Percentiles rank a stretch among this genome's conserved stretches.
These are phyloP conservation scores for Drosophila dunni DNA, from an alignment of 1,140 invertebrate species.

Conservation along the genomic window DNA sequence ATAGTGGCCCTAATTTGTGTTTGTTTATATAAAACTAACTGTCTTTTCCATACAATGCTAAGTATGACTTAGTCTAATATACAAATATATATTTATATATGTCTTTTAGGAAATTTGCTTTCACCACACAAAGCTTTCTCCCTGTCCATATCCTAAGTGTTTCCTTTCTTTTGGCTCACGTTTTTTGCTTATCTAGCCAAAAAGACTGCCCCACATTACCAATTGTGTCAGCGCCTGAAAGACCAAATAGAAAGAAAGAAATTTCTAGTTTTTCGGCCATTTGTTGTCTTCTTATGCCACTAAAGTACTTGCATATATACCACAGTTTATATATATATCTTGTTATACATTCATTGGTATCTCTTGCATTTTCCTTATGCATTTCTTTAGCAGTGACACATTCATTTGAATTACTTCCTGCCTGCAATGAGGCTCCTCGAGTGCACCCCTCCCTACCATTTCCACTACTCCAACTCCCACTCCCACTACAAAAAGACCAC, in stretches of 20 bases:
- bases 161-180: conserved; percentile 13
- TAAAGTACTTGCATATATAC: conserved; percentile 15
- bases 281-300: conserved; percentile 26
- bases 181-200: conserved; percentile 30
- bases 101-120: conserved; percentile 13
- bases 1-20: too few relatives aligned
- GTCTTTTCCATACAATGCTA: not conserved
- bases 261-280: conserved; percentile 32
- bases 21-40: too few relatives aligned
- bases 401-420: conserved; percentile 72
- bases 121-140: conserved; percentile 18
- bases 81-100: not conserved
- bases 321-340: not conserved
- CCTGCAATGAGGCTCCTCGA: conserved; percentile 30
- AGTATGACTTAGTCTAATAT: not conserved
- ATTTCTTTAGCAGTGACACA: conserved; percentile 56
- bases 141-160: conserved; percentile 6
- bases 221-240: conserved; percentile 27
- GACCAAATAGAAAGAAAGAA: not conserved
- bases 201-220: conserved; percentile 13
- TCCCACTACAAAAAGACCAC: not conserved
- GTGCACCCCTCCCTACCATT: not conserved
- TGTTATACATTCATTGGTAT: conserved; percentile 42
- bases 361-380: conserved; percentile 55
- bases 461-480: not conserved